Evolutionary conservation across 2,888 invertebrate genomes (phyloP).

Genomic region (Plusia festucae): DNA sequence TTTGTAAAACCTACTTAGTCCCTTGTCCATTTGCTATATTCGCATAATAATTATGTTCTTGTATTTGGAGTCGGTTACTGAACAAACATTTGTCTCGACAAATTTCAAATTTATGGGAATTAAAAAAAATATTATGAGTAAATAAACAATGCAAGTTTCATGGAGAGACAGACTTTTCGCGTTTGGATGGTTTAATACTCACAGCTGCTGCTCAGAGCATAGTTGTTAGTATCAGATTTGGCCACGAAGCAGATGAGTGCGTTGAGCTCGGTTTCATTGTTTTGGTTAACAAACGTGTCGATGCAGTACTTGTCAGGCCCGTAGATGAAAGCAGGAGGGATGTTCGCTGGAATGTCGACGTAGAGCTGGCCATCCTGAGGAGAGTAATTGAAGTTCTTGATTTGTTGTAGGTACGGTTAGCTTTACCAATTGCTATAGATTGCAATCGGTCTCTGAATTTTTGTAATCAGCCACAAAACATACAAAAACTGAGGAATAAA

Average conservation of each 20-base stretch:
- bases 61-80: background rate
- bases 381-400: background rate
- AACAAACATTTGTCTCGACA: background rate
- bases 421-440: no score
- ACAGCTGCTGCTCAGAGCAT: constrained; percentile 73
- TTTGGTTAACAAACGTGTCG: constrained; percentile 75
- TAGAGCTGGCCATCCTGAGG: constrained; percentile 78
- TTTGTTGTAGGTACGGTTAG: no score
- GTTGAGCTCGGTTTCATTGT: constrained; percentile 64
- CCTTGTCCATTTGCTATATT: background rate
- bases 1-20: background rate
- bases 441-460: no score
- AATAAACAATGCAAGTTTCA: no score
- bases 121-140: no score
- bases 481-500: no score
- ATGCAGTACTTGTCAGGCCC: constrained; percentile 79
- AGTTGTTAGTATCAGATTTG: constrained; percentile 53
- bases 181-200: constrained; percentile 58
- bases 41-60: background rate
- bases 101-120: no score
- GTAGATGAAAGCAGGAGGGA: constrained; percentile 67
- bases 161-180: no score
- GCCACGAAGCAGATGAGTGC: constrained; percentile 76
- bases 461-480: no score
- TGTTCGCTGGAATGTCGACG: constrained; percentile 63